phyloP scores from a whole-genome alignment of 1,140 invertebrate species.

The Belonocnema kinseyi region DNA sequence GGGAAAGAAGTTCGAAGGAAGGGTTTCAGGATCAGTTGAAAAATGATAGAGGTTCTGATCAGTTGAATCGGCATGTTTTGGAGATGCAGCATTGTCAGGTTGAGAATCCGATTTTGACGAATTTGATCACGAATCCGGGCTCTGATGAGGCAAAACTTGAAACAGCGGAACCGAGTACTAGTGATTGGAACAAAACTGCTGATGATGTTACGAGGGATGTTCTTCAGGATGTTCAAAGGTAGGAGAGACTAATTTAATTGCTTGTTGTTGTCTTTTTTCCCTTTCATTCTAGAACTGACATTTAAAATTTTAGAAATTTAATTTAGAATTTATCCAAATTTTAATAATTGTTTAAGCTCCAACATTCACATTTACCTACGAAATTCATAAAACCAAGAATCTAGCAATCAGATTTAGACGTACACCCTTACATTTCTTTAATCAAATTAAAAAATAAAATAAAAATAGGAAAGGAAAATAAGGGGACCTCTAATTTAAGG shows the following conservation, averaged over 20 bases:
- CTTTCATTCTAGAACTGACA: background rate
- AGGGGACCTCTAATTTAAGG: no score
- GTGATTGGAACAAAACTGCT: constrained; percentile 53
- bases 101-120: constrained; percentile 69
- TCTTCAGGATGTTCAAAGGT: constrained; percentile 81
- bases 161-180: constrained; percentile 40
- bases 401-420: no score
- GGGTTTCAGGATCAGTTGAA: background rate
- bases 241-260: constrained; percentile 7
- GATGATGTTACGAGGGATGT: constrained; percentile 79
- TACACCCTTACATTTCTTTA: no score
- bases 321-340: no score
- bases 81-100: constrained; percentile 37
- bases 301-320: no score
- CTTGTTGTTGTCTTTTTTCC: background rate
- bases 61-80: constrained; percentile 41
- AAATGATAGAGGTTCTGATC: constrained; percentile 41
- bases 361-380: no score
- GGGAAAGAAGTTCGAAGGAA: constrained; percentile 5
- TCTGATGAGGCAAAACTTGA: constrained; percentile 42
- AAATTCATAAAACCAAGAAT: no score
- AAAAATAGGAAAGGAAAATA: no score
- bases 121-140: constrained; percentile 66
- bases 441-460: no score
- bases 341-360: no score